phyloP scores from a whole-genome alignment of 2,888 invertebrate genomes.

The Abrostola tripartita region DNA sequence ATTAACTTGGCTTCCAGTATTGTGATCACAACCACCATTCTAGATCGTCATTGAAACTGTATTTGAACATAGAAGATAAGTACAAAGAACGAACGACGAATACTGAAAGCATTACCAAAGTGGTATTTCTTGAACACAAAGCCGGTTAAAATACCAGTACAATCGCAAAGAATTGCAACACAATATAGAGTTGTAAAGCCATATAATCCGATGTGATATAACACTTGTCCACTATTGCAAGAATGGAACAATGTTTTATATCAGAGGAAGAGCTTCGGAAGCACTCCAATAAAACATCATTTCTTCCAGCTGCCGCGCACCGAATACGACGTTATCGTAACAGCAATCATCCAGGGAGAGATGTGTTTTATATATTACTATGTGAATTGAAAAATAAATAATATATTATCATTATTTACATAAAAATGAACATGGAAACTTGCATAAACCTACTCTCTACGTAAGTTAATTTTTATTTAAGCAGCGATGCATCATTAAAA shows the following conservation, averaged over 20 bases:
- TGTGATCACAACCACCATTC: slow-evolving; percentile 21
- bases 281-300: slow-evolving; percentile 67
- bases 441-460: slow-evolving; percentile 18
- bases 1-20: slow-evolving; percentile 11
- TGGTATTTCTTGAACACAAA: slow-evolving; percentile 51
- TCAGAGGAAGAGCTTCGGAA: slow-evolving; percentile 60
- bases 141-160: slow-evolving; percentile 44
- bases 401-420: slow-evolving; percentile 17
- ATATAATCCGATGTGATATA: slow-evolving; percentile 56
- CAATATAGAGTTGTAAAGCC: slow-evolving; percentile 56
- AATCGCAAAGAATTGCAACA: slow-evolving; percentile 54
- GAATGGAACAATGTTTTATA: slow-evolving; percentile 63
- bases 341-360: slow-evolving; percentile 54
- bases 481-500: slow-evolving; percentile 50
- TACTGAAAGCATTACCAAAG: slow-evolving; percentile 50
- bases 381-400: slow-evolving; percentile 38
- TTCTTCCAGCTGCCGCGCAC: slow-evolving; percentile 53
- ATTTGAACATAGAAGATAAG: slow-evolving; percentile 24
- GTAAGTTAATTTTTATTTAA: slow-evolving; percentile 36
- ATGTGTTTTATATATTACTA: slow-evolving; percentile 49
- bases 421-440: slow-evolving; percentile 5
- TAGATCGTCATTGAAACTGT: slow-evolving; percentile 31
- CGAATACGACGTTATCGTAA: slow-evolving; percentile 61
- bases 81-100: slow-evolving; percentile 38
- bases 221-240: slow-evolving; percentile 59